Base-by-base conservation (phyloP, 2,888 invertebrate genomes). In the Phortica magna region DNA sequence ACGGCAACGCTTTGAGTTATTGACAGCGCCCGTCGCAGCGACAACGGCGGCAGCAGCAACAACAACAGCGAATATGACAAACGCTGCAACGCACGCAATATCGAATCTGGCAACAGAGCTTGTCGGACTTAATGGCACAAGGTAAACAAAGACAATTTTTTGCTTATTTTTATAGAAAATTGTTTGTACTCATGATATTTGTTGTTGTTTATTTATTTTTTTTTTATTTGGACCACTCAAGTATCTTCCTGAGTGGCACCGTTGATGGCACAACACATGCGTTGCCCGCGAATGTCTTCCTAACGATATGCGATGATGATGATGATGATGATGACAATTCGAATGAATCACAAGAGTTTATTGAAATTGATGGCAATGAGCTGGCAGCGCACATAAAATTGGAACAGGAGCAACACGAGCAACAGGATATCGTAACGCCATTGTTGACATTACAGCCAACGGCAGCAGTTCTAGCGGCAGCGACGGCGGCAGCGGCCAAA, bases 281-380 rank as follows among this genome's bases (percentile, higher is more conserved):
- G 17, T 22, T 75, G 67, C 74, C 74, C 41, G n/a, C 82, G 74
- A 83, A 84, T 71, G 82, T 87, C 57, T 79, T 85, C 72, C 73
- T 88, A 65, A 89, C 91, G 10, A 89, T 90, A 42, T 90, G 91
- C 78, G 90, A 89, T 57, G 88, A 85, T 70, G 42, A 75, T 59
- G 59, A 59, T 59, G 59, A 17, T 17, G 59, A 19, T 22, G 81
- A 88, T 39, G 85, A 83, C 22, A 88, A 87, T 65, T 89, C 89
- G 0, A 81, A 86, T 43, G 90, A 89, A 73, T 89, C 91, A 61
- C 84, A 87, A 65, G 90, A 90, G 74, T 88, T 84, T 73, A 81
- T 90, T 77, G 82, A 88, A 57, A 81, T 89, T 68, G 87, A 88
- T 73, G 81, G 84, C 48, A 77, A 76, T 7, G 57, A 81, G 19